Evolutionary conservation across 2,888 invertebrate genomes (phyloP).

Genomic region (Oxystoma pomonae): DNA sequence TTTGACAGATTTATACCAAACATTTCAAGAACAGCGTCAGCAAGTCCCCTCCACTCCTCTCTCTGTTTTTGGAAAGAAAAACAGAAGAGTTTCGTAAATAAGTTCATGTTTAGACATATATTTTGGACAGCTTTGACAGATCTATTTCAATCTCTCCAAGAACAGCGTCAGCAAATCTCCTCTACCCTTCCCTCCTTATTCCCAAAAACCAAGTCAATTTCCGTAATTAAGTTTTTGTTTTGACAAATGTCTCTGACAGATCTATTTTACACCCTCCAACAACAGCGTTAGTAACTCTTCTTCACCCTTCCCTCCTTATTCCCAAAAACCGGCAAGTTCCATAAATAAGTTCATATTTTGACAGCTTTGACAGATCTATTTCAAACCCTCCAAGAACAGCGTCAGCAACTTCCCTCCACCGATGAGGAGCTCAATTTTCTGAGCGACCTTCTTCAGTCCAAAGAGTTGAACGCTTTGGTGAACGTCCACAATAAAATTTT

Average conservation of each 20-base stretch:
- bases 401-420: constrained; percentile 64
- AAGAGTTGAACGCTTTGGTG: constrained; percentile 83
- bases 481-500: constrained; percentile 88
- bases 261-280: constrained; percentile 76
- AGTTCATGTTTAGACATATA: neutral
- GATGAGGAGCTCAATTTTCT: constrained; percentile 86
- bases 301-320: too few species aligned
- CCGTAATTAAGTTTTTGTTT: too few species aligned
- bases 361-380: constrained; percentile 76
- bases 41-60: too few species aligned
- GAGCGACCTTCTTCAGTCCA: constrained; percentile 77
- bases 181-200: too few species aligned
- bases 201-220: too few species aligned
- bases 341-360: neutral
- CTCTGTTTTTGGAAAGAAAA: too few species aligned
- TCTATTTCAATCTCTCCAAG: too few species aligned
- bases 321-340: too few species aligned
- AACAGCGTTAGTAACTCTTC: constrained; percentile 64
- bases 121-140: constrained; percentile 75
- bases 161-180: too few species aligned
- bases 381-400: constrained; percentile 75
- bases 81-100: too few species aligned
- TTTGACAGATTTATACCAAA: too few species aligned
- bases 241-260: constrained; percentile 57
- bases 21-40: too few species aligned